Base-by-base conservation (phyloP, 2,888 invertebrate species). In the Athalia rosae region DNA sequence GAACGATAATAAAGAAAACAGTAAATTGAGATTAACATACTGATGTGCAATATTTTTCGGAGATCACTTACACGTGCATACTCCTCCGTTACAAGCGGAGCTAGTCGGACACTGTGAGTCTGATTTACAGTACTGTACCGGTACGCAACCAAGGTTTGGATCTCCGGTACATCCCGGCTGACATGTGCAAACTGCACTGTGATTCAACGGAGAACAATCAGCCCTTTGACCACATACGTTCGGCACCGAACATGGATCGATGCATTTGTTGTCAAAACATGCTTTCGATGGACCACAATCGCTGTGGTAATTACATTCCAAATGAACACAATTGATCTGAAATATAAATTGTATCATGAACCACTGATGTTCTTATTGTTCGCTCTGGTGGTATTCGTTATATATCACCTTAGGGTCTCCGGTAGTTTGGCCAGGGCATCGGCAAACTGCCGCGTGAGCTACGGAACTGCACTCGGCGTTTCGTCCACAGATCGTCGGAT, bases 151-250 rank as follows among this genome's bases (percentile, higher is more conserved):
- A 79, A 96, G 92, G 79, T 95, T 94, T 9, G 97, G 95, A 90
- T 97, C 96, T 45, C 97, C 97, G 0, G 96, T 96, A 81, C 93
- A 95, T 63, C 97, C 97, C 43, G 95, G 92, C 83, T 94, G 92
- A 87, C 98, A 98, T n/a, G 93, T 92, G 86, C 98, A 98, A 56
- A 95, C 91, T 0, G 95, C 95, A 67, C 95, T 93, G 85, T 97
- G 97, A 88, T 95, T 95, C 81, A 92, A 92, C 0, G 96, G 92
- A 3, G 92, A 90, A 86, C 97, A 97, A 78, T 93, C 92, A 0
- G 97, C 95, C 86, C 95, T 94, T 80, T 93, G 92, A 0, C 97
- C 97, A 84, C 97, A 97, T 0, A 96, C 95, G 81, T 96, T 95
- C 0, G 94, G 92, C 79, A 96, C 91, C 8, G 93, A 92, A 85